Percentiles rank a stretch among this genome's conserved stretches.
Evolutionary conservation across 2,797 vertebrate species (phyloP).

Genomic region (Numenius phaeopus): DNA sequence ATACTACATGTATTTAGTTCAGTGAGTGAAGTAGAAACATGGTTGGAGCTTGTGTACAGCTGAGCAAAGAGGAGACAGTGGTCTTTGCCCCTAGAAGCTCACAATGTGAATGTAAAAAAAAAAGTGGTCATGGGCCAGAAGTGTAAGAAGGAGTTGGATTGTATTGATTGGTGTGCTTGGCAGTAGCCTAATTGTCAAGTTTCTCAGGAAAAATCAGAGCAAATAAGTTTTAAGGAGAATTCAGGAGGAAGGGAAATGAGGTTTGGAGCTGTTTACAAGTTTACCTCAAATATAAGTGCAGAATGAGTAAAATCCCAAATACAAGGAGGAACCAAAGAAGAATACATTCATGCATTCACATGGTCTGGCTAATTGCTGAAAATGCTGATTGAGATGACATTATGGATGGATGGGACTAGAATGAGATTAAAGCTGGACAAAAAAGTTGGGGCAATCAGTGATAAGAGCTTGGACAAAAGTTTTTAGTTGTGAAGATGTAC

Average conservation of each 20-base stretch:
- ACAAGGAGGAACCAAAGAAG: background rate
- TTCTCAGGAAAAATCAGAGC: background rate
- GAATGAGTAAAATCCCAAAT: background rate
- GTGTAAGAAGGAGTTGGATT: background rate
- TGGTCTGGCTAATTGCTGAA: background rate
- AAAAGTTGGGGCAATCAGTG: background rate
- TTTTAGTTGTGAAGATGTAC: background rate
- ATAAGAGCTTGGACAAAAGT: background rate
- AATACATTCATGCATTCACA: background rate
- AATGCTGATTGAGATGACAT: background rate
- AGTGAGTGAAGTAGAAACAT: background rate
- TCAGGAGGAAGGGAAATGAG: background rate
- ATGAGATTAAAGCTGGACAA: background rate
- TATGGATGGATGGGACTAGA: background rate
- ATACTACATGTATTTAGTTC: background rate
- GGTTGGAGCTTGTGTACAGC: background rate
- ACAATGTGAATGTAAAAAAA: background rate
- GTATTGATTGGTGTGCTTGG: background rate
- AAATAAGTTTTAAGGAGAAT: background rate
- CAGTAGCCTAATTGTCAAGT: background rate
- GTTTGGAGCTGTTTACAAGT: background rate
- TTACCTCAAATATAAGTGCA: background rate
- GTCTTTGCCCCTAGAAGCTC: background rate
- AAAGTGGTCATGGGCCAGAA: background rate
- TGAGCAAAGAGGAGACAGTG: background rate